phyloP scores from a whole-genome alignment of 1,140 invertebrate genomes.

The Parasteatoda tepidariorum region DNA sequence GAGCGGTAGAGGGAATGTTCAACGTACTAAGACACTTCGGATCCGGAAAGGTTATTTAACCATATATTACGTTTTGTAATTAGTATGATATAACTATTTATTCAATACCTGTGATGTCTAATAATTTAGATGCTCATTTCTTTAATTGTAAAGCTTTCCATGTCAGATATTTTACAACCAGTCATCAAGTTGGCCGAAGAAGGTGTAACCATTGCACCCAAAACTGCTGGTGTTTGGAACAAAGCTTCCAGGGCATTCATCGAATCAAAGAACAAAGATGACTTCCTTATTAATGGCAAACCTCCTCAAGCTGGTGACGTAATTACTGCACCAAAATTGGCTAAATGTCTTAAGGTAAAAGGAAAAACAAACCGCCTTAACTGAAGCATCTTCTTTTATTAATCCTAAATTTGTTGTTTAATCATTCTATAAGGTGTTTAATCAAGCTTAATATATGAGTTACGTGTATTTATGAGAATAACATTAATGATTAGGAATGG shows the following conservation, averaged over 20 bases:
- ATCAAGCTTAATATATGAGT: too few relatives aligned
- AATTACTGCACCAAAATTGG: constrained; percentile 67
- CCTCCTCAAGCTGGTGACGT: constrained; percentile 67
- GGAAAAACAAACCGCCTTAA: too few relatives aligned
- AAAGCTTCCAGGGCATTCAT: neutral
- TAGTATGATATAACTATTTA: too few relatives aligned
- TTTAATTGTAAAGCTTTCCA: neutral
- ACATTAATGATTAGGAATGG: too few relatives aligned
- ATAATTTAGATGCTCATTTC: too few relatives aligned
- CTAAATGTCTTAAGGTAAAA: constrained; percentile 65
- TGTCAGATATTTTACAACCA: constrained; percentile 23
- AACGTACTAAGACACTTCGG: constrained; percentile 67
- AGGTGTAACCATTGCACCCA: constrained; percentile 10
- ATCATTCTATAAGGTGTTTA: too few relatives aligned
- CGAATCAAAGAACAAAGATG: constrained; percentile 27
- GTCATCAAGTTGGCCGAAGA: constrained; percentile 21
- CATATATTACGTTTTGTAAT: too few relatives aligned
- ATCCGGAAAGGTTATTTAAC: constrained; percentile 66
- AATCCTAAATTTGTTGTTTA: too few relatives aligned
- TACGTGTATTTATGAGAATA: too few relatives aligned
- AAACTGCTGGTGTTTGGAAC: constrained; percentile 3
- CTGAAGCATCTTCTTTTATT: too few relatives aligned
- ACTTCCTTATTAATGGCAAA: constrained; percentile 62
- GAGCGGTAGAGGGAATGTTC: constrained; percentile 66
- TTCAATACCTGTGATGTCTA: too few relatives aligned